Base-by-base conservation (phyloP, 2,797 vertebrate species). In the Austrolebias charrua region DNA sequence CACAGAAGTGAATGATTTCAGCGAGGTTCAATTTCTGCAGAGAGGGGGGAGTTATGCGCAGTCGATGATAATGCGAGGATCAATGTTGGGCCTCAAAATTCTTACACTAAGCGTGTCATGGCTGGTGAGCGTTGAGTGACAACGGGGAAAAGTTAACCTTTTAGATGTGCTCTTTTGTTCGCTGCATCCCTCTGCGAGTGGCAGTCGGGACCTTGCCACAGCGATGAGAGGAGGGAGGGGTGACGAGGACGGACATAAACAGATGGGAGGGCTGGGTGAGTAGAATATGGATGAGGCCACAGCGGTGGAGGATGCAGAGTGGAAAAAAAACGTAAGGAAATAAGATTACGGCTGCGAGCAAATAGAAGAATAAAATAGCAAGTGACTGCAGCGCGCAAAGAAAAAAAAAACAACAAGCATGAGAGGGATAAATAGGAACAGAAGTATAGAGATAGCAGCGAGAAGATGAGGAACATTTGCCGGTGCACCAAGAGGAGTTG, bases 121-220 rank as follows among this genome's bases (percentile, higher is more conserved):
- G 33, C 44, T 56, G 62, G 55, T 9, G 44, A 69, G 58, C 15
- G 63, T 51, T 88, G 85, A 90, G 74, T 86, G 90, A 89, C 90
- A 90, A 63, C 49, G 49, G 59, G 72, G 69, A 76, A 58, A 73
- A 71, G 71, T 65, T 88, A 89, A 90, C 90, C 90, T 92, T 92
- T 24, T 91, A 67, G 72, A 79, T 74, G 65, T 84, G 88, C 82
- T 91, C 85, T 89, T 90, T 88, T 84, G 82, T 83, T 85, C 31
- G 5, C 73, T 66, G 72, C 81, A 72, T 79, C 84, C 86, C 66
- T 57, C 79, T 78, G 86, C 81, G 84, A 87, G 72, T 77, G 76
- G 74, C 75, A 76, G 71, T 64, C 63, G 73, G 66, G 80, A 82
- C 66, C 76, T 64, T 71, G 69, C 68, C 68, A 51, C 55, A 16